Evolutionary conservation across 2,888 invertebrate species (phyloP).

Genomic region (Heliconius charithonia): DNA sequence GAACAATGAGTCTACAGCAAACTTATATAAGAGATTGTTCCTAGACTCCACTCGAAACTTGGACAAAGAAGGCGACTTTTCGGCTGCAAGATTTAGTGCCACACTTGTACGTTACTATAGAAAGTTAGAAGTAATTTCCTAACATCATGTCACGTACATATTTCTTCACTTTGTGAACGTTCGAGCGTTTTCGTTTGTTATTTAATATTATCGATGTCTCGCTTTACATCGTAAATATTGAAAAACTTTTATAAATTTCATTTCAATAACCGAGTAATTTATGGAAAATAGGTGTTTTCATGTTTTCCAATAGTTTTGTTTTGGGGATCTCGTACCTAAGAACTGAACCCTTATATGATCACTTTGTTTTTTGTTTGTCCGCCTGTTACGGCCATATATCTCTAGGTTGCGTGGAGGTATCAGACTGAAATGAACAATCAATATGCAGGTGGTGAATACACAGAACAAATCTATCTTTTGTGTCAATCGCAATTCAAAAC

Average conservation of each 20-base stretch:
- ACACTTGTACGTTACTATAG: slow-evolving; percentile 36
- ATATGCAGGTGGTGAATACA: too few relatives aligned
- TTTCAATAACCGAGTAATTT: neutral
- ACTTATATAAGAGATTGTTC: slow-evolving; percentile 40
- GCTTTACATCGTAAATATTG: neutral
- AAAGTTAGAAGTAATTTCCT: slow-evolving; percentile 43
- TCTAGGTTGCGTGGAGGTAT: too few relatives aligned
- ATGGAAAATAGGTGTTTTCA: neutral
- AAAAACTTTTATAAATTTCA: neutral
- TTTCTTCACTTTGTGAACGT: slow-evolving; percentile 36
- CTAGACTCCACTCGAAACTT: slow-evolving; percentile 30
- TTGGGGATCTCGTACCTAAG: neutral
- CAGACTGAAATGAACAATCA: too few relatives aligned
- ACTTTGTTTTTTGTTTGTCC: too few relatives aligned
- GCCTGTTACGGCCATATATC: too few relatives aligned
- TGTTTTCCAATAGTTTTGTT: neutral
- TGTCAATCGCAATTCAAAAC: too few relatives aligned
- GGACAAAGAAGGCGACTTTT: slow-evolving; percentile 43
- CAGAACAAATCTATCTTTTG: too few relatives aligned
- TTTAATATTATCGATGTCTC: slow-evolving; percentile 18
- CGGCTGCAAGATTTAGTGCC: slow-evolving; percentile 43
- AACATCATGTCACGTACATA: slow-evolving; percentile 36
- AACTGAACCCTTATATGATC: too few relatives aligned
- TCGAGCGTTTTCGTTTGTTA: slow-evolving; percentile 27
- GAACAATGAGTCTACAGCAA: slow-evolving; percentile 23